Conservation (phyloP, 2,888 invertebrate genomes). For the Azorinus chamasolen region DNA sequence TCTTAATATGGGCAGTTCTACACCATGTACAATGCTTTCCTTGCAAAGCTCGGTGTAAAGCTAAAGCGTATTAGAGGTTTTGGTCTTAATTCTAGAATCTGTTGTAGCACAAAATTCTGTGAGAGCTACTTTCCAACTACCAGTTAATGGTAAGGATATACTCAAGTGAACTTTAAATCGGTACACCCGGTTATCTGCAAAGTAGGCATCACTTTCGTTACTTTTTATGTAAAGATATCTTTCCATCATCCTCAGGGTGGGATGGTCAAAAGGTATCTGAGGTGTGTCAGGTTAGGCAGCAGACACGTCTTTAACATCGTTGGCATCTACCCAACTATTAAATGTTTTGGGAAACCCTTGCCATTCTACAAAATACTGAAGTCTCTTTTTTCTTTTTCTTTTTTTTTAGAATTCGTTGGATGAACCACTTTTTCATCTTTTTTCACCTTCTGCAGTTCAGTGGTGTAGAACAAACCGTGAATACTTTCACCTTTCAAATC, state of each 20-base stretch:
- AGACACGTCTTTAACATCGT: conserved; percentile 38
- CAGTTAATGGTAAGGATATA: background rate
- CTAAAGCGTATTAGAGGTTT: conserved; percentile 13
- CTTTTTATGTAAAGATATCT: conserved; percentile 25
- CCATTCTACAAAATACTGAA: conserved; percentile 49
- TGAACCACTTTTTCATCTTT: conserved; percentile 65
- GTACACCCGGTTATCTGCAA: conserved; percentile 21
- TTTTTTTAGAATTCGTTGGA: conserved; percentile 47
- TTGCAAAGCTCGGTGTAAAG: conserved; percentile 26
- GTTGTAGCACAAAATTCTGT: conserved; percentile 32
- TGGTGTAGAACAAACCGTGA: conserved; percentile 40
- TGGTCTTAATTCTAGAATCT: conserved; percentile 7
- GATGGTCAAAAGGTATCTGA: too few relatives aligned
- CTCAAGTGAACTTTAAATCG: too few relatives aligned
- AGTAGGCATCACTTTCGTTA: conserved; percentile 24
- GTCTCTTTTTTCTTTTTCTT: conserved; percentile 39
- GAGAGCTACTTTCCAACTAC: conserved; percentile 12
- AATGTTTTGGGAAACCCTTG: conserved; percentile 47
- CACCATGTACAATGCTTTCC: conserved; percentile 26
- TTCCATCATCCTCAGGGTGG: too few relatives aligned
- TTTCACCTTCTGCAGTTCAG: conserved; percentile 45
- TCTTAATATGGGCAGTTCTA: conserved; percentile 33
- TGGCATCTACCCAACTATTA: conserved; percentile 54
- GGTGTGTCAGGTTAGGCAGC: background rate
- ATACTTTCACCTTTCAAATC: conserved; percentile 37